A percentile compares a stretch with the other conserved stretches of the same genome.
These are phyloP conservation scores for Orgyia antiqua DNA, from an alignment of 2,888 invertebrate species.

Conservation along the genomic window DNA sequence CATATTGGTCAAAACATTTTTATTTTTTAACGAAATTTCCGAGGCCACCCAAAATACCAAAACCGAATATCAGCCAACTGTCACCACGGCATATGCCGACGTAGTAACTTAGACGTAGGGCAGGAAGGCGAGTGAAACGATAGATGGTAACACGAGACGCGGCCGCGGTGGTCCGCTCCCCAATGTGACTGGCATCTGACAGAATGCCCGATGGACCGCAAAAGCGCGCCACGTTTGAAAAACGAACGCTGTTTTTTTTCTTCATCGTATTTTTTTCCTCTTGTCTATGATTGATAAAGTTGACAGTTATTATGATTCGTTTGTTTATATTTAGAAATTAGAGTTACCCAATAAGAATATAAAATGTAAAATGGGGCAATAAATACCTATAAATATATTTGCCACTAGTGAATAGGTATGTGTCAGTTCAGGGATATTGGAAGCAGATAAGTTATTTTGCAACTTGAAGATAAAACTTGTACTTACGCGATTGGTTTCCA, in stretches of 20 bases:
- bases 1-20: conserved; percentile 6
- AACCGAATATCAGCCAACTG: conserved; percentile 58
- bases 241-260: conserved; percentile 43
- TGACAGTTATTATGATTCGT: conserved; percentile 20
- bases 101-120: conserved; percentile 74
- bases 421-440: no score
- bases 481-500: no score
- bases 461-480: no score
- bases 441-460: no score
- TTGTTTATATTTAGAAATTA: no score
- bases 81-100: conserved; percentile 60
- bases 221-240: conserved; percentile 70
- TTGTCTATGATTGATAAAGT: conserved; percentile 35
- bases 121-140: conserved; percentile 72
- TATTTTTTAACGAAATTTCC: conserved; percentile 10
- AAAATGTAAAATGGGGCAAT: no score
- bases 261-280: conserved; percentile 31
- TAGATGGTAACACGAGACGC: conserved; percentile 68
- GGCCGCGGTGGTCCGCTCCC: conserved; percentile 66
- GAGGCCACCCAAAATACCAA: conserved; percentile 44
- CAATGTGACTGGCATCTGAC: conserved; percentile 70
- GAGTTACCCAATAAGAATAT: no score
- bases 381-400: no score
- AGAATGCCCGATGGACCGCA: conserved; percentile 75
- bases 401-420: no score